Percentiles rank a stretch among this genome's conserved stretches.
These are phyloP conservation scores for Eudasyphora cyanicolor DNA, from an alignment of 2,888 invertebrate species.

Conservation along the genomic window DNA sequence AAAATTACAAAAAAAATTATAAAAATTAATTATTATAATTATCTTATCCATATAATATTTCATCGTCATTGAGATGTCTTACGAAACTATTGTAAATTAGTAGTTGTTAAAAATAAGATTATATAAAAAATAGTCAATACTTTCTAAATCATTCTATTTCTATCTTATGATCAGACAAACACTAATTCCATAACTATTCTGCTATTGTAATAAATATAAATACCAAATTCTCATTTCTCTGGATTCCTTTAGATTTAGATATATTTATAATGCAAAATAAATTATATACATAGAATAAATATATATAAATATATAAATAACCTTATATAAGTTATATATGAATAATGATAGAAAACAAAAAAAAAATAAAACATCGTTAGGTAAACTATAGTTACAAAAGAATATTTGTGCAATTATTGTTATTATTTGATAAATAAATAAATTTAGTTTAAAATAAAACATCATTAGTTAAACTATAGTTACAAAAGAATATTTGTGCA, in stretches of 20 bases:
- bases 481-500: constrained; percentile 57
- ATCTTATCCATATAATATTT: not conserved
- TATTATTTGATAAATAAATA: constrained; percentile 46
- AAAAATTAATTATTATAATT: not conserved
- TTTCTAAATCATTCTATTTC: not conserved
- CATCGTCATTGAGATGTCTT: constrained; percentile 12
- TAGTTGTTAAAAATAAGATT: constrained; percentile 6
- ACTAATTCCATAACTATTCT: not conserved
- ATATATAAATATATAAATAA: not conserved
- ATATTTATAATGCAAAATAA: too few relatives aligned
- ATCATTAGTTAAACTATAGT: constrained; percentile 64
- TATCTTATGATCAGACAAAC: not conserved
- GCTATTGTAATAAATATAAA: constrained; percentile 53
- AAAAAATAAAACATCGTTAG: constrained; percentile 64
- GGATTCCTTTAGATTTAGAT: not conserved
- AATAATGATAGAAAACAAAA: constrained; percentile 60
- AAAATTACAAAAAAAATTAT: not conserved
- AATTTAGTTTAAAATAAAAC: not conserved
- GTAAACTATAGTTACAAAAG: constrained; percentile 53
- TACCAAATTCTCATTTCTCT: not conserved
- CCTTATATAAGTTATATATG: constrained; percentile 8
- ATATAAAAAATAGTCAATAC: not conserved
- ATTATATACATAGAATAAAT: constrained; percentile 52
- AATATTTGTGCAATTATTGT: constrained; percentile 61
- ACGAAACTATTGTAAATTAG: constrained; percentile 46